Percentiles rank a stretch among this genome's conserved stretches.
These are phyloP conservation scores for Otolemur garnettii DNA, from an alignment of 2,113 vertebrate genomes.

Conservation along the genomic window DNA sequence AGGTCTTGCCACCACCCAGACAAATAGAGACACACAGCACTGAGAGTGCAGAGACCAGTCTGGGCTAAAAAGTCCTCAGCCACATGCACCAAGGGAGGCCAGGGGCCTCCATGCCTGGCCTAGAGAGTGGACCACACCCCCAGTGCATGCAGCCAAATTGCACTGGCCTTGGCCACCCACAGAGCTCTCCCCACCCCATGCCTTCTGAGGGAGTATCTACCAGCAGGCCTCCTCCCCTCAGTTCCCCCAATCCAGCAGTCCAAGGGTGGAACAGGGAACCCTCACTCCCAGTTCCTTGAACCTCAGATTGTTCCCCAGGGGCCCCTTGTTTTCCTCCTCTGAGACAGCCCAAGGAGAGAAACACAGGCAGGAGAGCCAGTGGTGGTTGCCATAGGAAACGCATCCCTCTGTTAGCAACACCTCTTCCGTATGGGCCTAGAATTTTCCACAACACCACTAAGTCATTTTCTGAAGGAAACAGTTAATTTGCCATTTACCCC, in stretches of 20 bases:
- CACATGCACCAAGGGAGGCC: no score
- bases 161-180: not conserved
- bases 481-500: not conserved
- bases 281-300: not conserved
- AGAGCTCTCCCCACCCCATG: not conserved
- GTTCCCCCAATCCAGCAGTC: not conserved
- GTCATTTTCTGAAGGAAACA: not conserved
- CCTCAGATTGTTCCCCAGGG: not conserved
- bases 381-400: slow-evolving; percentile 52
- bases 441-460: slow-evolving; percentile 55
- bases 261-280: not conserved
- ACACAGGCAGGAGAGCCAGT: not conserved
- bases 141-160: not conserved
- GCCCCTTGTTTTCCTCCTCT: slow-evolving; percentile 32
- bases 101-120: not conserved
- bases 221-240: not conserved
- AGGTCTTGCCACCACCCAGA: not conserved
- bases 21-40: not conserved
- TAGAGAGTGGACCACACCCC: not conserved
- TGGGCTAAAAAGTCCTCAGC: not conserved
- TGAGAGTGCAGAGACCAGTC: not conserved
- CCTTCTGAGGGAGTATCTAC: not conserved
- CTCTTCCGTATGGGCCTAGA: not conserved
- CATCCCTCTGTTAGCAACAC: slow-evolving; percentile 40
- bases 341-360: slow-evolving; percentile 31